phyloP scores from a whole-genome alignment of 92 coral and sea anemone species.

The Ricordea florida region DNA sequence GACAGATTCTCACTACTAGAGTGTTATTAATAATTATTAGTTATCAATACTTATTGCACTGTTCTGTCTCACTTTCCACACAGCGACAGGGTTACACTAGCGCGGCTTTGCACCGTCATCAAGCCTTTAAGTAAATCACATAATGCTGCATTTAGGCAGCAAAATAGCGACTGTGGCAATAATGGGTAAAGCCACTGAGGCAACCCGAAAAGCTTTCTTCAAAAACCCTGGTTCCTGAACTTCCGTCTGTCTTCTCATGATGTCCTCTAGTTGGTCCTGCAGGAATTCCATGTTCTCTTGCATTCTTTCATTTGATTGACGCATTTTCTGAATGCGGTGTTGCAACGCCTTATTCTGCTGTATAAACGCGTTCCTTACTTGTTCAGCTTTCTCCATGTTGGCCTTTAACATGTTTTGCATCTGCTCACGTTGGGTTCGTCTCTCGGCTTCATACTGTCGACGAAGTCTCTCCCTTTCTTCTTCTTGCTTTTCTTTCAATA shows the following conservation, averaged over 20 bases:
- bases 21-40: too few species aligned
- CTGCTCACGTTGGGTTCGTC: slow-evolving; percentile 42
- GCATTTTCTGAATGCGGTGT: not conserved
- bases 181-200: not conserved
- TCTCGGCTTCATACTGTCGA: slow-evolving; percentile 41
- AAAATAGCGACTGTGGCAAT: not conserved
- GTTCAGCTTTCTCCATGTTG: slow-evolving; percentile 34
- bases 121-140: too few species aligned
- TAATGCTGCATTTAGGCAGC: slow-evolving; percentile 20
- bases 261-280: not conserved
- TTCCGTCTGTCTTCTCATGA: not conserved
- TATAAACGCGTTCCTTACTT: slow-evolving; percentile 27
- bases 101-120: too few species aligned
- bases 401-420: slow-evolving; percentile 65
- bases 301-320: not conserved
- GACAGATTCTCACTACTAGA: too few species aligned
- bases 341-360: slow-evolving; percentile 9
- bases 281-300: not conserved
- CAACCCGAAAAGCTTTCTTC: not conserved
- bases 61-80: too few species aligned
- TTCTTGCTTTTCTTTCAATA: slow-evolving; percentile 27
- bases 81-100: too few species aligned
- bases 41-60: too few species aligned
- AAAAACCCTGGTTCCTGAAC: slow-evolving; percentile 7
- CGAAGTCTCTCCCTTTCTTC: slow-evolving; percentile 44